These are phyloP conservation scores for Meteorus sp. DNA, from an alignment of 1,140 invertebrate genomes.

Conservation along the genomic window DNA sequence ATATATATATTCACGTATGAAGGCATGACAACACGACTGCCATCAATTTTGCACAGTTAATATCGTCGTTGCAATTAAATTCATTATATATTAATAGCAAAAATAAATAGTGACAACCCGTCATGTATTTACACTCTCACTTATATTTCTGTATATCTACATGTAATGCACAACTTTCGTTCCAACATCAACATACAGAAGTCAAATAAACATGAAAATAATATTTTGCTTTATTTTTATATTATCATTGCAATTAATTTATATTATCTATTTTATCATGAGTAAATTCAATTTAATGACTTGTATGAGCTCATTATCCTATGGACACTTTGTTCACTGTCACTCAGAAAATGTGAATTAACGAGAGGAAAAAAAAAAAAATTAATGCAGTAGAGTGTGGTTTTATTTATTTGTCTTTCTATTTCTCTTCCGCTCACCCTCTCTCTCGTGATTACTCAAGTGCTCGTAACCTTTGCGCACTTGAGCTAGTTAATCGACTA, in stretches of 20 bases:
- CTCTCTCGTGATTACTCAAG: slow-evolving; percentile 36
- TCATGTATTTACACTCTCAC: slow-evolving; percentile 5
- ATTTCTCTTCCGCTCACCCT: too few species aligned
- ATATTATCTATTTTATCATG: too few species aligned
- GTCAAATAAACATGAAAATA: too few species aligned
- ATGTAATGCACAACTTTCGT: not conserved
- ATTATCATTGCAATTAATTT: not conserved
- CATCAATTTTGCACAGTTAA: not conserved
- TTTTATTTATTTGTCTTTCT: too few species aligned
- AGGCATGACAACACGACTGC: not conserved
- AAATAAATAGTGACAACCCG: not conserved
- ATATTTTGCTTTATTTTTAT: not conserved
- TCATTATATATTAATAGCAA: not conserved
- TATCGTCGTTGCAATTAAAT: slow-evolving; percentile 5
- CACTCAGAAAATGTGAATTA: not conserved
- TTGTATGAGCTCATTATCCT: not conserved
- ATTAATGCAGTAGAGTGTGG: too few species aligned
- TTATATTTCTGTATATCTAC: not conserved
- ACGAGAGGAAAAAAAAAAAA: too few species aligned
- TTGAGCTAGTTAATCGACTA: slow-evolving; percentile 46
- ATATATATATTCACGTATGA: not conserved
- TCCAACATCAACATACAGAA: not conserved
- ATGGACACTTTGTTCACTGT: not conserved
- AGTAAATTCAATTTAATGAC: not conserved
- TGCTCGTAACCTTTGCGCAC: slow-evolving; percentile 35